Evolutionary conservation across 2,888 invertebrate species (phyloP).

Genomic region (Cheilosia vulpina): DNA sequence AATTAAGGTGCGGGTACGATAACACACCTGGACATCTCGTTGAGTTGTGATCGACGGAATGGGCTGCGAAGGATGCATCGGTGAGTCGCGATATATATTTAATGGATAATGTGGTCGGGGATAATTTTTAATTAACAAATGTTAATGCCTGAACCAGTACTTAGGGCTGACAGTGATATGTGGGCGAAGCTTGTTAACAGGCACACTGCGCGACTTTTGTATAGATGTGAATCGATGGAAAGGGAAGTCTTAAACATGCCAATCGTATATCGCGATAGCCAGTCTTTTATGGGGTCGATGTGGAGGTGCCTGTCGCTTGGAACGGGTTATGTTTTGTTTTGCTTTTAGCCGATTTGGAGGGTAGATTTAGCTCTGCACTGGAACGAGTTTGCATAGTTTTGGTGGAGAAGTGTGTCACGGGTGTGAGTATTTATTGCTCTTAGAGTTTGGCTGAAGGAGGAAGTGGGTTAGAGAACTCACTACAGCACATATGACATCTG

Average conservation of each 20-base stretch:
- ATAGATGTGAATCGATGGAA: background rate
- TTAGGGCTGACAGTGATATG: conserved; percentile 64
- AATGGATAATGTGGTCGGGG: conserved; percentile 38
- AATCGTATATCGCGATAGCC: conserved; percentile 29
- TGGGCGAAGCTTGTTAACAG: conserved; percentile 39
- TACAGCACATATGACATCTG: too few species aligned
- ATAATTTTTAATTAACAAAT: conserved; percentile 67
- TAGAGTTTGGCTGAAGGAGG: too few species aligned
- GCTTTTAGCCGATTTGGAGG: background rate
- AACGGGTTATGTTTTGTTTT: background rate
- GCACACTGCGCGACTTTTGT: background rate
- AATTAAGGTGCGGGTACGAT: conserved; percentile 55
- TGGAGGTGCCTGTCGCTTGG: conserved; percentile 2
- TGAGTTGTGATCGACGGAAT: conserved; percentile 48
- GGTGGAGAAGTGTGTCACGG: too few species aligned
- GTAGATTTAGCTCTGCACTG: background rate
- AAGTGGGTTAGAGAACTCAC: too few species aligned
- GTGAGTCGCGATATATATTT: conserved; percentile 1
- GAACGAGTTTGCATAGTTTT: too few species aligned
- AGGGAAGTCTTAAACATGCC: conserved; percentile 55
- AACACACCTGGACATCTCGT: conserved; percentile 50
- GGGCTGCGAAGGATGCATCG: conserved; percentile 1
- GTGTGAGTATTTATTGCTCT: too few species aligned
- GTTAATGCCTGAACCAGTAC: conserved; percentile 54
- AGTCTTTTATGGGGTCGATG: conserved; percentile 26